phyloP scores from a whole-genome alignment of 2,888 invertebrate genomes.

The Callosobruchus maculatus region DNA sequence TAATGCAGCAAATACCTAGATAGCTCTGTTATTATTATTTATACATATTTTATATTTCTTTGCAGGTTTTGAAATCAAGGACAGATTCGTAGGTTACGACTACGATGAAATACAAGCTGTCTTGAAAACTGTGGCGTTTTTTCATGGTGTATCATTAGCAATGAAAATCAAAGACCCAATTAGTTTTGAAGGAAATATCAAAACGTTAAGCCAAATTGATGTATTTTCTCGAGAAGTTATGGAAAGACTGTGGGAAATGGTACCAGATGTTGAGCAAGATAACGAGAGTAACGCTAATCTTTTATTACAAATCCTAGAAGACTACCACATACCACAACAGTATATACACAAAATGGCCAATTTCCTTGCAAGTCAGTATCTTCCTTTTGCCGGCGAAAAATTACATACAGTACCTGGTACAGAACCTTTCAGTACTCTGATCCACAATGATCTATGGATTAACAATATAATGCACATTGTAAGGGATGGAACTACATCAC shows the following conservation, averaged over 20 bases:
- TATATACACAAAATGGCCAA: neutral
- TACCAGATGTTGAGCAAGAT: neutral
- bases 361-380: neutral
- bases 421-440: neutral
- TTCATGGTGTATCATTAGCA: conserved; percentile 54
- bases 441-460: conserved; percentile 1
- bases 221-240: neutral
- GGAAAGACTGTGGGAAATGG: neutral
- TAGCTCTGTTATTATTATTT: too few species aligned
- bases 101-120: conserved; percentile 45
- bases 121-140: conserved; percentile 48
- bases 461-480: neutral
- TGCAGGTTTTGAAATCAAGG: conserved; percentile 45
- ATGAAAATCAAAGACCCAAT: conserved; percentile 45
- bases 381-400: neutral
- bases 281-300: neutral
- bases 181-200: neutral
- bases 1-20: too few species aligned
- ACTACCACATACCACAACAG: neutral
- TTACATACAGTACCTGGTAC: neutral
- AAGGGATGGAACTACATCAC: neutral
- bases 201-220: neutral
- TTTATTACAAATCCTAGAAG: neutral
- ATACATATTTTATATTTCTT: neutral
- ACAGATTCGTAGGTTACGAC: conserved; percentile 48